Base-by-base conservation (phyloP, 2,113 vertebrate species). In the Syrrhaptes paradoxus region DNA sequence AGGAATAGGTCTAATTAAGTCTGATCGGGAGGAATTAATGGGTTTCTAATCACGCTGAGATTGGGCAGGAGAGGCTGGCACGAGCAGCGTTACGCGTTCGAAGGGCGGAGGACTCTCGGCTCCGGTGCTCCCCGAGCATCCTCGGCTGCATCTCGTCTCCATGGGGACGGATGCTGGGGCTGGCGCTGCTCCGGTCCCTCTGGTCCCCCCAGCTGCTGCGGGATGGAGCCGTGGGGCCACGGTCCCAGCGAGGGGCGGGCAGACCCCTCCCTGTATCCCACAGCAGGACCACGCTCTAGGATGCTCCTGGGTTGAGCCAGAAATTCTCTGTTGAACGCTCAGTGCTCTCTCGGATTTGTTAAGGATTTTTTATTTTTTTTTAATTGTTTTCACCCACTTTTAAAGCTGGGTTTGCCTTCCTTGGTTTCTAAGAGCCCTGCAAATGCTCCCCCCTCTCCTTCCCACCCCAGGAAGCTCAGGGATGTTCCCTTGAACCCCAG, bases 1-100 rank as follows among this genome's bases (percentile, higher is more conserved):
- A 21, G 29, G 77, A 28, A 20, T 10, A 13, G 17, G 20, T 18
- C 66, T 89, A 38, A 92, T 82, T 78, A 11, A 58, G 70, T 2
- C 16, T 85, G 88, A 96, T 93, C 3, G 10, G 26, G 90, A 97
- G 92, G 86, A 76, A 97, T 90, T 74, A 72, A 91, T 45, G 73
- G 76, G 92, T 90, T 97, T 93, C 93, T 93, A 78, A 96, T 93
- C 90, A 32, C 6, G 86, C 87, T 48, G 86, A 12, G 52, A 22
- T 59, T 7, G 1, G 76, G 95, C 87, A 12, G 52, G 20, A 32
- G 93, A 31, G 74, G 15, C 11, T 20, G 65, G 79, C 34, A 15
- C 22, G 25, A 74, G 91, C 77, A 1, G 61, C 6, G 66, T n/a
- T 14, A 32, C 41, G 24, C 9, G 59, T 25, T 41, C 7, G 67